Evolutionary conservation across 2,797 vertebrate genomes (phyloP), one percentile per base, ranked within the genome.

Genomic region (Nothura maculosa): DNA sequence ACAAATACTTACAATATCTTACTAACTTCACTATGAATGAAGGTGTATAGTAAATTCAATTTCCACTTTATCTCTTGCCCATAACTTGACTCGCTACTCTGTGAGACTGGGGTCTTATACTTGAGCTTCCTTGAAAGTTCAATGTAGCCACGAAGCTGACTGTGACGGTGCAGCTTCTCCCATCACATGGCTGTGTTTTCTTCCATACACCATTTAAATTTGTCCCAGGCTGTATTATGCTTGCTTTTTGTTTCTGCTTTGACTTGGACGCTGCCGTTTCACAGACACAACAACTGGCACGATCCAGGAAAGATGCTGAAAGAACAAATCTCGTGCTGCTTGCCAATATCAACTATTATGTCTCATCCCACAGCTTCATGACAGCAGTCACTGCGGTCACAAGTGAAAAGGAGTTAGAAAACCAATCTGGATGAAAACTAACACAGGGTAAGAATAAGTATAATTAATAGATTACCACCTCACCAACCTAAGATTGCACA

Each of bases 401-500:
- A 10, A 69, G 38, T 54, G 34, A 73, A 43, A 24, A 19, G 15
- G 12, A 6, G 57, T 85, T 64, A 67, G 16, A 61, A 84, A 38
- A 73, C 57, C 48, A 18, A 81, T 15, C 3, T n/a, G 57, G 36
- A 69, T 55, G 58, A 74, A 91, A 74, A 74, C 22, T 54, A 77
- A 77, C 3, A 12, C 17, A 64, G 15, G 19, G 21, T 18, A 7
- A 81, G 38, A 81, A 61, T 5, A 0, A 0, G 5, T 4, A 42
- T 47, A 67, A 50, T 81, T 43, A 87, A 78, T 12, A 13, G 64
- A 30, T 32, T 36, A 61, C 19, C 10, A 48, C 30, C 48, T 54
- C 40, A 79, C 12, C 24, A 68, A 38, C 8, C 4, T 55, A 85
- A 40, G 0, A 52, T 12, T 24, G 19, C 27, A 60, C 6, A 34